These are phyloP conservation scores for Microtus pennsylvanicus DNA, from an alignment of 2,113 vertebrate genomes.

Conservation along the genomic window DNA sequence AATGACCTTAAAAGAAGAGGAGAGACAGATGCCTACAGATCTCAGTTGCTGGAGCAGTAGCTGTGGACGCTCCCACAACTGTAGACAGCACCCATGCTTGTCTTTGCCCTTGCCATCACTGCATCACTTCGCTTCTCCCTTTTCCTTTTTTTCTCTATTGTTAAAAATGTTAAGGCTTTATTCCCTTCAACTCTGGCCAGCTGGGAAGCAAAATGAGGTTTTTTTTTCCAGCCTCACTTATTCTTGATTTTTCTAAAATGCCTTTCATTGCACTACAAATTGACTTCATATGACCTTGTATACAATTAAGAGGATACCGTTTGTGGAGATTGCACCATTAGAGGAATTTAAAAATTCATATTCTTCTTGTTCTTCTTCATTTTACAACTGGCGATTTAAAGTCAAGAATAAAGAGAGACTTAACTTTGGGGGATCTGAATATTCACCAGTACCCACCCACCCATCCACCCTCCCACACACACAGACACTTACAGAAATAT, in stretches of 20 bases:
- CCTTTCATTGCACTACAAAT: constrained; percentile 28
- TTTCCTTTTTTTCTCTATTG: constrained; percentile 46
- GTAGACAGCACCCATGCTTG: background rate
- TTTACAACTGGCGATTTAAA: constrained; percentile 1
- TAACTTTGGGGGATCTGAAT: background rate
- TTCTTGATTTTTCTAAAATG: constrained; percentile 42
- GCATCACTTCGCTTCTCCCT: constrained; percentile 41
- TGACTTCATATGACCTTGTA: background rate
- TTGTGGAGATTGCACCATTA: background rate
- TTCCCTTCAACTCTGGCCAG: constrained; percentile 46
- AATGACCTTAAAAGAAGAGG: background rate
- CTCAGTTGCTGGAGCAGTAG: background rate
- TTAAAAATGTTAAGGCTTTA: constrained; percentile 40
- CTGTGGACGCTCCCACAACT: background rate
- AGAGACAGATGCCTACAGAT: background rate
- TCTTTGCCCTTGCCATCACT: constrained; percentile 10
- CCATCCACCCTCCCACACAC: too few relatives aligned
- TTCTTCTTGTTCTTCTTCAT: background rate
- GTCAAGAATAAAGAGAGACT: background rate
- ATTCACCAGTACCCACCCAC: background rate
- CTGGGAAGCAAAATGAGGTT: constrained; percentile 58
- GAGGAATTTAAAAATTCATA: background rate
- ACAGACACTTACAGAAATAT: fast-evolving
- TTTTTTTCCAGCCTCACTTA: constrained; percentile 60
- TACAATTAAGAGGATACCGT: background rate